Evolutionary conservation across 2,888 invertebrate species (phyloP).

Genomic region (Clepsis dumicolana): DNA sequence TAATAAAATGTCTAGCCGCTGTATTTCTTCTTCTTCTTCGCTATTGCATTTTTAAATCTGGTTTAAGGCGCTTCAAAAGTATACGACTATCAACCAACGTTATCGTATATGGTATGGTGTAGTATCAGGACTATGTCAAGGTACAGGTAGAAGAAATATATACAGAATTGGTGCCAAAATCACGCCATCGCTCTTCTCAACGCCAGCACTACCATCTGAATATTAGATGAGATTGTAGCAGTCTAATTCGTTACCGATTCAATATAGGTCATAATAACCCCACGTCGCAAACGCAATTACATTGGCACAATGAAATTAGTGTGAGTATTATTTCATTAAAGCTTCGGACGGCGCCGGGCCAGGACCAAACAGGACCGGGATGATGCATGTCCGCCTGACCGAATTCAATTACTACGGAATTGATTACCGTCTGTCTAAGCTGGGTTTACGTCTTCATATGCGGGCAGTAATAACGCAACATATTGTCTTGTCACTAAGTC

Average conservation of each 20-base stretch:
- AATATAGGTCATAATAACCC: constrained; percentile 32
- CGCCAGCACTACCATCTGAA: neutral
- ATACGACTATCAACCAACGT: too few species aligned
- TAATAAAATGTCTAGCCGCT: constrained; percentile 3
- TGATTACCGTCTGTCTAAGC: constrained; percentile 74
- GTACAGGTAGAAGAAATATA: neutral
- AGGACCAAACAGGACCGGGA: constrained; percentile 55
- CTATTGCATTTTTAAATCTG: neutral
- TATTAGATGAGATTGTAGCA: constrained; percentile 1
- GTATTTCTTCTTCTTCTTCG: neutral
- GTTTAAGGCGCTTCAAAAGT: too few species aligned
- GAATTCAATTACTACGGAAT: constrained; percentile 79
- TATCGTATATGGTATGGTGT: too few species aligned
- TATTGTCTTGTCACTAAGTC: constrained; percentile 8
- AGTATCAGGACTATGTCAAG: too few species aligned
- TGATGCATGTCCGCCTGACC: constrained; percentile 68
- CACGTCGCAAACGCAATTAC: constrained; percentile 33
- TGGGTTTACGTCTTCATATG: constrained; percentile 59
- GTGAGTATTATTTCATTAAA: constrained; percentile 67
- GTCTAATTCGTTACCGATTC: constrained; percentile 26
- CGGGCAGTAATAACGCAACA: constrained; percentile 34
- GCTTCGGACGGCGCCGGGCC: constrained; percentile 53
- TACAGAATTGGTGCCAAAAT: neutral
- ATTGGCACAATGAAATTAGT: constrained; percentile 59
- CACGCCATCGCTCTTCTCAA: neutral